phyloP scores from a whole-genome alignment of 2,888 invertebrate species.

The Thecophora atra region DNA sequence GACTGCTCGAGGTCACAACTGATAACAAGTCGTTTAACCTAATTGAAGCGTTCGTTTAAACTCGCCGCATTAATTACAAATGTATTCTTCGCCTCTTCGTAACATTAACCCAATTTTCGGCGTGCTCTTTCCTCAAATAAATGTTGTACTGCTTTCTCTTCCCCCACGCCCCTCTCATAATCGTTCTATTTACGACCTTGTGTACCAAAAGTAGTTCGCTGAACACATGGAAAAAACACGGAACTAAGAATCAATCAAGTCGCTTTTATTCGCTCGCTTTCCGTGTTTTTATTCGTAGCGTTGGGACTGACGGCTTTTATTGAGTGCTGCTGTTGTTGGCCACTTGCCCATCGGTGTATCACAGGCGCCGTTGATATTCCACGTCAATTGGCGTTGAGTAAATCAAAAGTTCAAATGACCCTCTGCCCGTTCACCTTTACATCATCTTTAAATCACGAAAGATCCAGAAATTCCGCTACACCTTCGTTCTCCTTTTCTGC shows the following conservation, averaged over 20 bases:
- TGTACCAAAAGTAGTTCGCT: not conserved
- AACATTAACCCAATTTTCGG: conserved; percentile 25
- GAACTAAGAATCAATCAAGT: conserved; percentile 14
- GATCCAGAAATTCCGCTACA: not conserved
- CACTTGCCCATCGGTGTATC: not conserved
- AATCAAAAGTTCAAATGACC: not conserved
- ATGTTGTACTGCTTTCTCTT: not conserved
- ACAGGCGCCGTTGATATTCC: not conserved
- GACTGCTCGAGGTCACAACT: not conserved
- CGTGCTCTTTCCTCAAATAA: not conserved
- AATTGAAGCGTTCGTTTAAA: not conserved
- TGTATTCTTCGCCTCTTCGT: not conserved
- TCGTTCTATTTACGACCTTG: not conserved
- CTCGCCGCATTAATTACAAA: not conserved
- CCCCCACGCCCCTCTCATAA: too few relatives aligned
- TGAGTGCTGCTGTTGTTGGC: conserved; percentile 9
- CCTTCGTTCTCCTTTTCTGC: not conserved
- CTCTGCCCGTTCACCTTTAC: not conserved
- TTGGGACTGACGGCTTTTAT: not conserved
- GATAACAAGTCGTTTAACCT: not conserved
- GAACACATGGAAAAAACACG: not conserved
- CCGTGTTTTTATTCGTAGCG: not conserved
- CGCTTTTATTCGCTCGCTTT: not conserved
- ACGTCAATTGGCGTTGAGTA: conserved; percentile 23
- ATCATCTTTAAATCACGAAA: not conserved